Conservation (phyloP, 2,797 vertebrate genomes). For the Acanthurus lineatus region DNA sequence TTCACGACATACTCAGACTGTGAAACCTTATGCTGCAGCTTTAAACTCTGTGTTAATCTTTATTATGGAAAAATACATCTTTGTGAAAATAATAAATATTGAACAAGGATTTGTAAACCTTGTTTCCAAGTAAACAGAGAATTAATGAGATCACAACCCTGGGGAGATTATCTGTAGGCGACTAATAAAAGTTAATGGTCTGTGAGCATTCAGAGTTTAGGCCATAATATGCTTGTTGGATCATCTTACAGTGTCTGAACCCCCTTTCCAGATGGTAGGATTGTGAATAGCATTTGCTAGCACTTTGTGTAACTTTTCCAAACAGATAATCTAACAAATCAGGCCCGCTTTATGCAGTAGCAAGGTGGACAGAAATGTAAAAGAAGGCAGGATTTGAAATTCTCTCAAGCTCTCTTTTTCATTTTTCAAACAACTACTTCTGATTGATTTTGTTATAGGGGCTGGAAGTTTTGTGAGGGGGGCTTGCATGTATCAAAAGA, state of each 20-base stretch:
- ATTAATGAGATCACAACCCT: not conserved
- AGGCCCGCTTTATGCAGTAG: not conserved
- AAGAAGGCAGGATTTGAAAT: not conserved
- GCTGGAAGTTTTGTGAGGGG: not conserved
- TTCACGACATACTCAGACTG: not conserved
- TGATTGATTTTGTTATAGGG: too few species aligned
- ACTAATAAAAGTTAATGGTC: not conserved
- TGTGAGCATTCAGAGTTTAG: not conserved
- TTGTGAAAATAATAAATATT: slow-evolving; percentile 26
- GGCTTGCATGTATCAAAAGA: not conserved
- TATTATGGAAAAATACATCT: not conserved
- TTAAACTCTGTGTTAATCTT: not conserved
- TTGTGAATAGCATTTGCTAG: not conserved
- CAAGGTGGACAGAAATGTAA: too few species aligned
- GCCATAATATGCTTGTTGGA: not conserved
- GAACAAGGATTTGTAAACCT: slow-evolving; percentile 4
- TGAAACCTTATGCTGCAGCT: not conserved
- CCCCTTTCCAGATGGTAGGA: not conserved
- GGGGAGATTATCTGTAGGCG: not conserved
- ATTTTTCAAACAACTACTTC: not conserved
- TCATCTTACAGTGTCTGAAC: not conserved
- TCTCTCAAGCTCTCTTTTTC: too few species aligned
- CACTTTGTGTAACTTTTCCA: not conserved
- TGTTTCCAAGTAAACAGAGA: not conserved
- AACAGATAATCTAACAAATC: not conserved